Percentiles rank a stretch among this genome's conserved stretches.
phyloP scores from a whole-genome alignment of 2,113 vertebrate species.

The Colistium nudipinnis region DNA sequence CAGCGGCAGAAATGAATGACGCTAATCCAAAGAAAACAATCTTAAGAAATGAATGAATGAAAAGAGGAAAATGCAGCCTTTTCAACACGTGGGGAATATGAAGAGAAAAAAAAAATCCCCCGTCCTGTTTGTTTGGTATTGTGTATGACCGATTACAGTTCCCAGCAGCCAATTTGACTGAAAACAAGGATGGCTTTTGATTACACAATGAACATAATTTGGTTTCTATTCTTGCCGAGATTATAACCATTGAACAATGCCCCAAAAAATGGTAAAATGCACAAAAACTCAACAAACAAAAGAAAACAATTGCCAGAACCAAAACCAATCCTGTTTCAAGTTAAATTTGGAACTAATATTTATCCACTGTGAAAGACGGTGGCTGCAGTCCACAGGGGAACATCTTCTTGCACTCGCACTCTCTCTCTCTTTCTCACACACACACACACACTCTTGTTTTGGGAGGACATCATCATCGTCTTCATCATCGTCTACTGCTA shows the following conservation, averaged over 20 bases:
- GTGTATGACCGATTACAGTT: conserved; percentile 7
- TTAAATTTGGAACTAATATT: too few species aligned
- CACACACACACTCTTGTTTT: not conserved
- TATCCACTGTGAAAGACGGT: too few species aligned
- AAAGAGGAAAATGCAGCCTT: conserved; percentile 6
- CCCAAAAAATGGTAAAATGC: not conserved
- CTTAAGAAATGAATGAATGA: not conserved
- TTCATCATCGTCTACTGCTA: not conserved
- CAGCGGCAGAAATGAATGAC: not conserved
- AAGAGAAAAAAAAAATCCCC: too few species aligned
- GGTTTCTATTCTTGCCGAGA: not conserved
- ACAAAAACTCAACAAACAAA: not conserved
- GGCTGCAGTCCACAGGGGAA: too few species aligned
- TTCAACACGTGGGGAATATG: too few species aligned
- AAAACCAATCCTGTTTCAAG: too few species aligned
- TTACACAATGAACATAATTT: not conserved
- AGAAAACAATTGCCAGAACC: too few species aligned
- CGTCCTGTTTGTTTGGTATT: not conserved
- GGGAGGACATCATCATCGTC: too few species aligned
- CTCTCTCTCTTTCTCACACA: not conserved
- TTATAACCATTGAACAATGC: not conserved
- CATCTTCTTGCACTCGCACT: too few species aligned
- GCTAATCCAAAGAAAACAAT: not conserved
- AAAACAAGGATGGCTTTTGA: not conserved
- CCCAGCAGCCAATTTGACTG: not conserved